A percentile compares a stretch with the other conserved stretches of the same genome.
Conservation (phyloP, 2,888 invertebrate species). For the Nymphalis polychloros region DNA sequence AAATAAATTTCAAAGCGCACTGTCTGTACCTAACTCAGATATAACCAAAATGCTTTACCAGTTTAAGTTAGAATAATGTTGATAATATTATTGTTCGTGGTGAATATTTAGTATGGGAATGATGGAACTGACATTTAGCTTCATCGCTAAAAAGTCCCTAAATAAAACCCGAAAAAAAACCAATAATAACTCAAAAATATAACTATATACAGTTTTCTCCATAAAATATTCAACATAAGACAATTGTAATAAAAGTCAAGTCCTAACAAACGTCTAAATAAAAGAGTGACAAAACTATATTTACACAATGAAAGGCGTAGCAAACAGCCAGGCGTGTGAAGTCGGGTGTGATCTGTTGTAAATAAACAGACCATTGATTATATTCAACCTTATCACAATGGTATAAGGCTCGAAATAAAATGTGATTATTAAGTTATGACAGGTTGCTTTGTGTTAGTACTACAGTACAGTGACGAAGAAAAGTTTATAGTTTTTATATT, state of each 20-base stretch:
- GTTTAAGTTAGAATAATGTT: too few species aligned
- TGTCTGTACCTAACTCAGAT: too few species aligned
- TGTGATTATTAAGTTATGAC: neutral
- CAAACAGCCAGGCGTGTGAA: slow-evolving; percentile 10
- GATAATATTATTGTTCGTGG: too few species aligned
- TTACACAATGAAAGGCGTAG: slow-evolving; percentile 5
- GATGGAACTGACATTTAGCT: too few species aligned
- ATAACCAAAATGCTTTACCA: too few species aligned
- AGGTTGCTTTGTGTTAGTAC: neutral
- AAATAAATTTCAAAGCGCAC: too few species aligned
- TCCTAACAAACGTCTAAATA: slow-evolving; percentile 6
- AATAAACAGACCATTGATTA: neutral
- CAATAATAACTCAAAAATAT: too few species aligned
- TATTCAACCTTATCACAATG: neutral
- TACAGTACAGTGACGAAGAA: neutral
- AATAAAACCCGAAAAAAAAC: too few species aligned
- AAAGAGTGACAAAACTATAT: neutral
- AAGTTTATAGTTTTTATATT: neutral
- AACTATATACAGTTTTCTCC: too few species aligned
- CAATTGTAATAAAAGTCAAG: neutral
- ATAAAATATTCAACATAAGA: too few species aligned
- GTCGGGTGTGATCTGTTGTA: slow-evolving; percentile 8
- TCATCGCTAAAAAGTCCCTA: too few species aligned
- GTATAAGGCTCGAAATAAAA: slow-evolving; percentile 2
- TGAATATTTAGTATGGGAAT: too few species aligned